Conservation (phyloP, 1,140 invertebrate species). For the Coelopa frigida region DNA sequence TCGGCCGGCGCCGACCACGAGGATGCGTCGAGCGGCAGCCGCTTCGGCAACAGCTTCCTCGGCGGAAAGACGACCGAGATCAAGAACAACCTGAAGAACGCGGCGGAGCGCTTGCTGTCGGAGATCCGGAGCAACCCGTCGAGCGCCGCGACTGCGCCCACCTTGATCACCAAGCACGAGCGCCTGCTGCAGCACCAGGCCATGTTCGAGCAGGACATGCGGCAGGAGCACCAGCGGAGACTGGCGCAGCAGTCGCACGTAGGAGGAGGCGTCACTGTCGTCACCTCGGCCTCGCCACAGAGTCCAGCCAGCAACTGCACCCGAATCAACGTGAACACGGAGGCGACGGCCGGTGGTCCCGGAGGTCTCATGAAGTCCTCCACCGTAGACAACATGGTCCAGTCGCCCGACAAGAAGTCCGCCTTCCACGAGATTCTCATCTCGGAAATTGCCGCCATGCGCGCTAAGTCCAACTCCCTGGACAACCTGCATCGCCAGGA, state of each 20-base stretch:
- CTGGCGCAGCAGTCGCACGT: neutral
- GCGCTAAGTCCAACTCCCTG: slow-evolving; percentile 33
- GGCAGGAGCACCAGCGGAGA: slow-evolving; percentile 20
- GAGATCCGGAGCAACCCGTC: slow-evolving; percentile 39
- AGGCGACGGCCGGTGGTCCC: slow-evolving; percentile 6
- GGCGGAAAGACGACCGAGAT: slow-evolving; percentile 35
- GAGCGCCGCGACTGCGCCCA: slow-evolving; percentile 14
- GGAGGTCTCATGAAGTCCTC: neutral
- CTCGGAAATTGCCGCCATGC: slow-evolving; percentile 43
- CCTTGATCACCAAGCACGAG: slow-evolving; percentile 40
- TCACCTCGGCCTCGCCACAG: slow-evolving; percentile 3
- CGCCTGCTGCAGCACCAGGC: slow-evolving; percentile 31
- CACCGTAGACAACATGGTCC: too few species aligned
- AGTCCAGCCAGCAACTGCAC: too few species aligned
- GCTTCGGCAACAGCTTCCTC: slow-evolving; percentile 14
- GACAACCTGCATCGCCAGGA: slow-evolving; percentile 25
- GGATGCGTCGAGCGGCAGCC: neutral
- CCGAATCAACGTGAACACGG: slow-evolving; percentile 23
- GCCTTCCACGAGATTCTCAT: slow-evolving; percentile 44
- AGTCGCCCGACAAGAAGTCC: slow-evolving; percentile 37
- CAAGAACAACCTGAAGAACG: slow-evolving; percentile 42
- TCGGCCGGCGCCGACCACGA: too few species aligned
- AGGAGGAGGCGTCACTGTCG: slow-evolving; percentile 6
- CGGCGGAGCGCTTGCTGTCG: slow-evolving; percentile 41
- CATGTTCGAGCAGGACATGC: slow-evolving; percentile 29